A percentile compares a stretch with the other conserved stretches of the same genome.
Conservation (phyloP, 2,113 vertebrate genomes). For the Lipotes vexillifer region DNA sequence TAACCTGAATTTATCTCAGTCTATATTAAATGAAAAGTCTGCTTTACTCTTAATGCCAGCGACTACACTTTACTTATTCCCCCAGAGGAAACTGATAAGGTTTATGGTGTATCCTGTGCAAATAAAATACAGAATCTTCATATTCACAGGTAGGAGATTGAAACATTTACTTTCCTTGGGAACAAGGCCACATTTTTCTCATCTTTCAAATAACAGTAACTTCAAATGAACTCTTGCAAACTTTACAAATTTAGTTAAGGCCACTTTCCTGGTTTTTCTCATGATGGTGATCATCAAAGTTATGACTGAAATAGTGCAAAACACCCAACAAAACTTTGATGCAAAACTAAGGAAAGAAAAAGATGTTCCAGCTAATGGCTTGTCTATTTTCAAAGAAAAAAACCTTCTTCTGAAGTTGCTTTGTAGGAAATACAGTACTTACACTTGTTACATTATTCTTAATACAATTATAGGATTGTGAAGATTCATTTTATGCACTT, state of each 20-base stretch:
- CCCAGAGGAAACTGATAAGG: background rate
- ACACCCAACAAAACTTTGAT: background rate
- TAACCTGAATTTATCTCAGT: constrained; percentile 32
- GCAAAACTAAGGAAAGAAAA: background rate
- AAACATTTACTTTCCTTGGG: constrained; percentile 55
- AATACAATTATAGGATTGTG: background rate
- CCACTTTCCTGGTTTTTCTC: constrained; percentile 39
- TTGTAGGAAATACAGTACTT: background rate
- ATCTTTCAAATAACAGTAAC: constrained; percentile 59
- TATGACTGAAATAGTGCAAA: constrained; percentile 13
- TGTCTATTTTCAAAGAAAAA: background rate
- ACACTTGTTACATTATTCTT: background rate
- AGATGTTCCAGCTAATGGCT: background rate
- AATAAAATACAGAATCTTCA: constrained; percentile 21
- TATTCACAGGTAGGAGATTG: constrained; percentile 27
- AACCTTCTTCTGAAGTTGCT: background rate
- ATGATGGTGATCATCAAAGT: constrained; percentile 26
- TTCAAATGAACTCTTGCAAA: constrained; percentile 26
- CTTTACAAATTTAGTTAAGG: constrained; percentile 31
- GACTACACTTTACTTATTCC: background rate
- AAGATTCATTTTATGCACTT: background rate
- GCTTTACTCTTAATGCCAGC: constrained; percentile 3
- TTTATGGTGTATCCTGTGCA: constrained; percentile 34
- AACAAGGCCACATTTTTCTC: background rate
- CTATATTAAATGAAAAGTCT: constrained; percentile 27